Evolutionary conservation across 53 echinoderm and acorn worm species (phyloP).

Genomic region (Hippasteria phrygiana): DNA sequence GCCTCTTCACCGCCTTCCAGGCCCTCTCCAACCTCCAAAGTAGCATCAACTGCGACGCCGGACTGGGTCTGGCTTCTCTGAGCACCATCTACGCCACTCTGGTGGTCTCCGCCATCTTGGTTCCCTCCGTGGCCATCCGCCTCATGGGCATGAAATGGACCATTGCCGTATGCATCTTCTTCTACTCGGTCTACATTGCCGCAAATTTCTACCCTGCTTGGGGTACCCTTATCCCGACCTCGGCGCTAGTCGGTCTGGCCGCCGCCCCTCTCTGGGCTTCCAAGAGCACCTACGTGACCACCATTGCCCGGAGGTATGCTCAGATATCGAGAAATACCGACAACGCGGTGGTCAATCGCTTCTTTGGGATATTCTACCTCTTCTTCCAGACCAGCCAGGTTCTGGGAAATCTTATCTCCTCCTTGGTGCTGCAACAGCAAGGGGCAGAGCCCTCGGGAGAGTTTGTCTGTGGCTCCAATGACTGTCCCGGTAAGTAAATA

Average conservation of each 20-base stretch:
- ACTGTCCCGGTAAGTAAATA: constrained; percentile 73
- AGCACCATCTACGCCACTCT: constrained; percentile 87
- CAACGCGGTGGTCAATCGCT: constrained; percentile 82
- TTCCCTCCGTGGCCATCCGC: constrained; percentile 81
- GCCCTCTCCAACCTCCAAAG: constrained; percentile 95
- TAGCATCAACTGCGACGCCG: constrained; percentile 94
- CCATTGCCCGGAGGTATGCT: constrained; percentile 74
- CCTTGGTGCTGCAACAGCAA: constrained; percentile 76
- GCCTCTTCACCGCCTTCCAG: constrained; percentile 91
- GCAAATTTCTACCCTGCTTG: constrained; percentile 92
- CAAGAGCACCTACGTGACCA: constrained; percentile 93
- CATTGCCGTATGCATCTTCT: constrained; percentile 62
- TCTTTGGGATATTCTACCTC: constrained; percentile 94
- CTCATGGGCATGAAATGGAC: constrained; percentile 94
- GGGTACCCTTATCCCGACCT: constrained; percentile 93
- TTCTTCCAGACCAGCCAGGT: constrained; percentile 95
- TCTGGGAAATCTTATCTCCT: constrained; percentile 90
- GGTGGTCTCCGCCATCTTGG: constrained; percentile 76
- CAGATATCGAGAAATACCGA: constrained; percentile 61
- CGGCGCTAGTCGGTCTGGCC: constrained; percentile 87
- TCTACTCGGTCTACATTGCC: constrained; percentile 82
- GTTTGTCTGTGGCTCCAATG: constrained; percentile 82
- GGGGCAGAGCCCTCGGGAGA: background rate
- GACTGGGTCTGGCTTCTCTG: constrained; percentile 89
- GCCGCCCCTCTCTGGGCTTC: constrained; percentile 96